Evolutionary conservation across 2,113 vertebrate genomes (phyloP), one percentile per base, ranked within the genome.

Genomic region (Raja brachyura): DNA sequence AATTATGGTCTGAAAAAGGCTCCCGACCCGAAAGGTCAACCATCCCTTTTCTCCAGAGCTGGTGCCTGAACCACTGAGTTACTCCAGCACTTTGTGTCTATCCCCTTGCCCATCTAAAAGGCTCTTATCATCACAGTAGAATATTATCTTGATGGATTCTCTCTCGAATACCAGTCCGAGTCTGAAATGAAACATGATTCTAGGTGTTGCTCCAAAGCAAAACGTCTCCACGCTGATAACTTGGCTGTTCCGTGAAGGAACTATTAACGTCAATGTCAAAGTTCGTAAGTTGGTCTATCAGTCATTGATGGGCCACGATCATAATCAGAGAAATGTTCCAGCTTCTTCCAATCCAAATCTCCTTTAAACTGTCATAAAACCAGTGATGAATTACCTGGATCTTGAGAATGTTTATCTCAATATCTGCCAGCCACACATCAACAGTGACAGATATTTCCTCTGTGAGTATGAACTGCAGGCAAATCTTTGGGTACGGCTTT

Each of bases 331-430:
- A 86, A 59, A n/a, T 85, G 81, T 25, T 61, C 20, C 54, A 28
- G 25, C 81, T 10, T 59, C 10, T 86, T 86, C 33, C 11, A 16
- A 86, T 61, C 56, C 61, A 86, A 86, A 86, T n/a, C n/a, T n/a
- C 11, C 83, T 25, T 7, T 86, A 63, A 86, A 86, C 61, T 31
- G 56, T 86, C 54, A 59, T 31, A 63, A 9, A 63, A 28, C 63
- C 13, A 63, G n/a, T 63, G 83, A 86, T 86, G 83, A 61, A 63
- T 86, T n/a, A 86, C 59, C 59, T n/a, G 28, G 83, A 63, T n/a
- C 5, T 86, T 86, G 83, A 86, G 31, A 61, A n/a, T 86, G 56
- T 61, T 86, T 28, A 63, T 31, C 83, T 86, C 83, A 63, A 63
- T 63, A 86, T 86, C 56, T 86, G 56, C 56, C n/a, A 13, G 22